phyloP scores from a whole-genome alignment of 2,888 invertebrate species.

The Selenia dentaria region DNA sequence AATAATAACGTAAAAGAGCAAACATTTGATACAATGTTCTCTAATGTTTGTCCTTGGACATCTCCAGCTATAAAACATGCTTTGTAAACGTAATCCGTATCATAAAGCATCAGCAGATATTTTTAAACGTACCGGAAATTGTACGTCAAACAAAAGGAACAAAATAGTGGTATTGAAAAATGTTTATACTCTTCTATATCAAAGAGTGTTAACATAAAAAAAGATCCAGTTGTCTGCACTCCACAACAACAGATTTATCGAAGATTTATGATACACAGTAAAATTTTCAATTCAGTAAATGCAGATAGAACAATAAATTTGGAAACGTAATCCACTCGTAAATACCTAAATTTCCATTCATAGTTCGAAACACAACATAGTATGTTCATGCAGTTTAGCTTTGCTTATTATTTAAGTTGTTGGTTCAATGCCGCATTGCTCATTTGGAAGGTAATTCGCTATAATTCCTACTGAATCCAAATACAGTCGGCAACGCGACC shows the following conservation, averaged over 20 bases:
- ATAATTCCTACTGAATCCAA: conserved; percentile 31
- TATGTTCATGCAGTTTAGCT: conserved; percentile 14
- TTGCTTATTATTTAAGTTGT: conserved; percentile 17
- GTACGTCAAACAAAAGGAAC: conserved; percentile 19
- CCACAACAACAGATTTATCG: not conserved
- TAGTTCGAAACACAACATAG: conserved; percentile 18
- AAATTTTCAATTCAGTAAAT: not conserved
- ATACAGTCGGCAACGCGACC: conserved; percentile 30
- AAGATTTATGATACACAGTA: not conserved
- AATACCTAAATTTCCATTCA: conserved; percentile 21
- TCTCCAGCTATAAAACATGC: conserved; percentile 17
- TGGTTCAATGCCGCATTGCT: conserved; percentile 19
- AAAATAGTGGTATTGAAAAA: conserved; percentile 12
- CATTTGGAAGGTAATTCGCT: conserved; percentile 22
- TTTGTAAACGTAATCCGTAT: conserved; percentile 14
- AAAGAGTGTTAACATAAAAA: conserved; percentile 10
- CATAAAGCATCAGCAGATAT: conserved; percentile 15
- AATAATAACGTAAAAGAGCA: conserved; percentile 14
- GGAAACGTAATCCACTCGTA: conserved; percentile 15
- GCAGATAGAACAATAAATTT: not conserved
- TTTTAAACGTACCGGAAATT: conserved; percentile 15
- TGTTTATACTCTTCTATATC: conserved; percentile 12
- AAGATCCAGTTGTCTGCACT: not conserved
- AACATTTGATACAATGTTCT: conserved; percentile 15
- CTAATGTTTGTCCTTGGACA: conserved; percentile 19